Base-by-base conservation (phyloP, 2,797 vertebrate species). In the Notamacropus eugenii region DNA sequence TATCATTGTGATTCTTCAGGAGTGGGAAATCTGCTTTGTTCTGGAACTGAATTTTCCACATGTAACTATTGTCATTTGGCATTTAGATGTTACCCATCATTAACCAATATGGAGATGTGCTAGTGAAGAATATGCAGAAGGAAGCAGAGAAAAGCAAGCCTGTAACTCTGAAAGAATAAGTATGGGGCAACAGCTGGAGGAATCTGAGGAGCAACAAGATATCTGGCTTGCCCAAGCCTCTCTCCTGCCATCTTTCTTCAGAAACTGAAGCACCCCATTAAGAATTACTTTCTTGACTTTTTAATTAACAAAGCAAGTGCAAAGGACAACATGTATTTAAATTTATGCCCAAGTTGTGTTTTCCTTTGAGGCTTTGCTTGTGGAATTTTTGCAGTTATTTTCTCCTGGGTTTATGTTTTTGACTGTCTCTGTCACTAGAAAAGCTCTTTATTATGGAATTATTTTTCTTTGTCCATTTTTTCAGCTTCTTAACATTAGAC, bases 11-110 rank as follows among this genome's bases (percentile, higher is more conserved):
- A 19, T 46, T 74, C 1, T 40, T 82, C n/a, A 24, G 6, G 19
- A 1, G 22, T 74, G 14, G n/a, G 67, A 40, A 74, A 9, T 40
- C 16, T 74, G n/a, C 0, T 67, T 74, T 74, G 5, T 46, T 82
- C 5, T 9, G 16, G 19, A 82, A 82, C 0, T 24, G 6, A 2
- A 6, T 46, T 82, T 74, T 82, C 22, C 19, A 82, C n/a, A 82
- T 82, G n/a, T 24, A 82, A 40, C 34, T 52, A 62, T 58, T 34
- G n/a, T 94, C 94, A 12, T 95, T 97, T 97, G 59, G 91, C n/a
- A 98, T 98, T 10, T 98, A 99, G 99, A 98, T 99, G 97, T 99
- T 99, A 96, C 99, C 99, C n/a, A 97, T 99, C 91, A 97, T 99
- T 0, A 97, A 97, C 90, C 97, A 98, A 46, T 99, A 99, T 14